A percentile compares a stretch with the other conserved stretches of the same genome.
These are phyloP conservation scores for Serinus canaria DNA, from an alignment of 2,113 vertebrate genomes.

Conservation along the genomic window DNA sequence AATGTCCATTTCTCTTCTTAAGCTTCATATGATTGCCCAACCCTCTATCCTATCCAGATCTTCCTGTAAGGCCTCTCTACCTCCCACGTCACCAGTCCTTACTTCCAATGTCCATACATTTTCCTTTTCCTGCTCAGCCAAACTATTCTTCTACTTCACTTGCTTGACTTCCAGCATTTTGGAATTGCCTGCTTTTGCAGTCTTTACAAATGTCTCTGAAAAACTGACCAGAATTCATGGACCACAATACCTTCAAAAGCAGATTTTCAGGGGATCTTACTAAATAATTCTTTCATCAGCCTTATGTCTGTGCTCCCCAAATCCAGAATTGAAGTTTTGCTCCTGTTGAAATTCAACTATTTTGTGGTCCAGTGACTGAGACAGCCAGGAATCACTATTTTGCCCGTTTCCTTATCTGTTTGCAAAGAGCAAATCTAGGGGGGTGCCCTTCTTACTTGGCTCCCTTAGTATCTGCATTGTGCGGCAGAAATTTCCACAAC, in stretches of 20 bases:
- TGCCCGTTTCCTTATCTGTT: rapidly evolving
- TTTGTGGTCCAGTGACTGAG: background rate
- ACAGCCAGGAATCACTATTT: background rate
- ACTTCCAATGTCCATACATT: background rate
- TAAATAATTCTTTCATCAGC: background rate
- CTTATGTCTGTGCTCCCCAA: background rate
- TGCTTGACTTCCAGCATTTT: background rate
- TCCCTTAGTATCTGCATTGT: background rate
- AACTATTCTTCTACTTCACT: rapidly evolving
- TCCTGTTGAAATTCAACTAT: background rate
- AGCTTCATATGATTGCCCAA: background rate
- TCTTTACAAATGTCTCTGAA: background rate
- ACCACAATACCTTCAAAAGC: background rate
- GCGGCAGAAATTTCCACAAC: background rate
- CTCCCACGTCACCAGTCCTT: background rate
- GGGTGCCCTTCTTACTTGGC: rapidly evolving
- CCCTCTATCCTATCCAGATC: no score
- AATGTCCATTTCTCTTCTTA: background rate
- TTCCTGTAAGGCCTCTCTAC: background rate
- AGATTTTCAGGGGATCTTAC: background rate
- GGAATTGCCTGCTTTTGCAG: background rate
- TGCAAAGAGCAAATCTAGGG: background rate
- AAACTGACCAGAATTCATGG: background rate
- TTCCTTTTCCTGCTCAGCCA: background rate
- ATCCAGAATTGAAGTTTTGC: background rate